A percentile compares a stretch with the other conserved stretches of the same genome.
Evolutionary conservation across 1,140 invertebrate genomes (phyloP).

Genomic region (Musca domestica): DNA sequence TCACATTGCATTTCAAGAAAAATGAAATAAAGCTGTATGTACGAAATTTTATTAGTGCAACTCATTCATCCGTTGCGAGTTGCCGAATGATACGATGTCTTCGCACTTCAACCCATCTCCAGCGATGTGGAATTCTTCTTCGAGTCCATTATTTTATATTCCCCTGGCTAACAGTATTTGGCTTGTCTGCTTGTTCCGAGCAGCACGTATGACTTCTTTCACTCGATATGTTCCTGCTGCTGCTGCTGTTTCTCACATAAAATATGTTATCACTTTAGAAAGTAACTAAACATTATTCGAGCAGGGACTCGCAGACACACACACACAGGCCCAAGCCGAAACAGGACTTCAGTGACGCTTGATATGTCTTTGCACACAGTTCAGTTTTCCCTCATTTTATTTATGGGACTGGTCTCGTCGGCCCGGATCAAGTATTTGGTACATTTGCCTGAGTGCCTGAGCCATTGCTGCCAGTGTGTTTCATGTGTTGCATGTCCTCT

Average conservation of each 20-base stretch:
- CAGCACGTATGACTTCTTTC: conserved; percentile 2
- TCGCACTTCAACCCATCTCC: not conserved
- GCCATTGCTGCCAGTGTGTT: no score
- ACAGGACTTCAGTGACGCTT: no score
- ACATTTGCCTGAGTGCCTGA: no score
- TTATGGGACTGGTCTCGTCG: conserved; percentile 1
- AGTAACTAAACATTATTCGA: conserved; percentile 16
- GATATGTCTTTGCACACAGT: no score
- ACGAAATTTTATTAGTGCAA: conserved; percentile 19
- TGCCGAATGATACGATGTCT: not conserved
- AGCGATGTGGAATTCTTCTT: no score
- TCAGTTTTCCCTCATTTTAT: no score
- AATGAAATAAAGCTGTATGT: conserved; percentile 6
- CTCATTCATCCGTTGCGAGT: not conserved
- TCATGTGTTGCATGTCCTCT: no score
- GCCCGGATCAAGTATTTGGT: not conserved
- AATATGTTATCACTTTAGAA: conserved; percentile 21
- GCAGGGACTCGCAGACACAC: no score
- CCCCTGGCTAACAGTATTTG: not conserved
- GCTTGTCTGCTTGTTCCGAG: not conserved
- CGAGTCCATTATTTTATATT: not conserved
- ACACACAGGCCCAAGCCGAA: no score
- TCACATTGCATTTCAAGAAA: conserved; percentile 1
- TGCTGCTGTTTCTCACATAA: conserved; percentile 6
- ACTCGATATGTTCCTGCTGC: not conserved